Evolutionary conservation across 1,140 invertebrate genomes (phyloP).

Genomic region (Thaumetopoea pityocampa): DNA sequence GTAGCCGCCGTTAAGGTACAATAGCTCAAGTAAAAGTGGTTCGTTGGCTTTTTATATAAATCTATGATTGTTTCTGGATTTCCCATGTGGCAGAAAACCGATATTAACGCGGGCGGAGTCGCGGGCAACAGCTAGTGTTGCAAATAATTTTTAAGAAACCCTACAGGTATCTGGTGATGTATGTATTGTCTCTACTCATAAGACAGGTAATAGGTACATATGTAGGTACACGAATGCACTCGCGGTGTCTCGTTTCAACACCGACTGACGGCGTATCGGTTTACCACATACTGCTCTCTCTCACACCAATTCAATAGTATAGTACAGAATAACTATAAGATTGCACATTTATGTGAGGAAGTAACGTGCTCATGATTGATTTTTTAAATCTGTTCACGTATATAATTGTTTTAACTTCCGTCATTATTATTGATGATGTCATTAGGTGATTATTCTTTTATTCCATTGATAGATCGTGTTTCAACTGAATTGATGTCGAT

Average conservation of each 20-base stretch:
- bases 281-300: conserved; percentile 13
- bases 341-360: conserved; percentile 13
- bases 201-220: conserved; percentile 39
- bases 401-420: conserved; percentile 14
- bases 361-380: conserved; percentile 7
- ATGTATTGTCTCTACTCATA: conserved; percentile 36
- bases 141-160: conserved; percentile 29
- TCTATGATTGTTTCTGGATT: no score
- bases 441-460: no score
- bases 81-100: no score
- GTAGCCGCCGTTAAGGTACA: no score
- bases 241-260: conserved; percentile 21
- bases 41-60: no score
- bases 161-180: conserved; percentile 40
- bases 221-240: conserved; percentile 19
- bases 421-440: no score
- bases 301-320: conserved; percentile 1
- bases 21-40: no score
- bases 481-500: no score
- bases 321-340: conserved; percentile 5
- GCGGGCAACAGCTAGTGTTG: no score
- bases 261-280: conserved; percentile 15
- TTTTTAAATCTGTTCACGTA: conserved; percentile 15
- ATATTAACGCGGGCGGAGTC: no score
- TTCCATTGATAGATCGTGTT: no score